phyloP scores from a whole-genome alignment of 2,113 vertebrate species.

The Myodes glareolus region DNA sequence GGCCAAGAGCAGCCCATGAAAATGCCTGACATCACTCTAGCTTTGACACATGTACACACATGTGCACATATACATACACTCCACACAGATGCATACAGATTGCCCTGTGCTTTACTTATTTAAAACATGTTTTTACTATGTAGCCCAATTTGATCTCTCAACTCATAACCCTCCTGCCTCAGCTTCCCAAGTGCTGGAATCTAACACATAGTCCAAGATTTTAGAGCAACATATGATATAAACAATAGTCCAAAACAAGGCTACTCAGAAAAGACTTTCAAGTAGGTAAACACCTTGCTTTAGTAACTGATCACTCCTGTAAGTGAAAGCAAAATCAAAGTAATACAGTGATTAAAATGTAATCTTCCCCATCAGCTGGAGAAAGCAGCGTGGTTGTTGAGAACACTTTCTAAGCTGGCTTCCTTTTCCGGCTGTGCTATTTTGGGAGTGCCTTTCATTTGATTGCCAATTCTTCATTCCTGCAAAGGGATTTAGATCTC shows the following conservation, averaged over 20 bases:
- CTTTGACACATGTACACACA: neutral
- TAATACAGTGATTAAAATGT: constrained; percentile 1
- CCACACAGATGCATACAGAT: neutral
- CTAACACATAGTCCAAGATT: neutral
- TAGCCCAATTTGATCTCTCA: too few species aligned
- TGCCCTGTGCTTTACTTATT: neutral
- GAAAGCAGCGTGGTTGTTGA: neutral
- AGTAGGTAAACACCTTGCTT: neutral
- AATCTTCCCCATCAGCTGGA: constrained; percentile 24
- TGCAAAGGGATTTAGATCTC: constrained; percentile 39
- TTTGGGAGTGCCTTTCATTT: constrained; percentile 56
- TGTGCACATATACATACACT: neutral
- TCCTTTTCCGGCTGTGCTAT: neutral
- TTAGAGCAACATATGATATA: neutral
- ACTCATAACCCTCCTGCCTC: neutral
- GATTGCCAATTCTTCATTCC: constrained; percentile 26
- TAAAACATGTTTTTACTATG: neutral
- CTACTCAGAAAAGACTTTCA: neutral
- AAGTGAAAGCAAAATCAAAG: constrained; percentile 37
- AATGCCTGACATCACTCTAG: neutral
- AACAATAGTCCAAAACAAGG: neutral
- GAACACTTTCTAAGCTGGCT: neutral
- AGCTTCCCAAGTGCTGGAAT: neutral
- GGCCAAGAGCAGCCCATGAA: neutral
- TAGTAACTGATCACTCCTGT: neutral